Evolutionary conservation across 2,113 vertebrate species (phyloP), one percentile per base, ranked within the genome.

Genomic region (Zosterops borbonicus): DNA sequence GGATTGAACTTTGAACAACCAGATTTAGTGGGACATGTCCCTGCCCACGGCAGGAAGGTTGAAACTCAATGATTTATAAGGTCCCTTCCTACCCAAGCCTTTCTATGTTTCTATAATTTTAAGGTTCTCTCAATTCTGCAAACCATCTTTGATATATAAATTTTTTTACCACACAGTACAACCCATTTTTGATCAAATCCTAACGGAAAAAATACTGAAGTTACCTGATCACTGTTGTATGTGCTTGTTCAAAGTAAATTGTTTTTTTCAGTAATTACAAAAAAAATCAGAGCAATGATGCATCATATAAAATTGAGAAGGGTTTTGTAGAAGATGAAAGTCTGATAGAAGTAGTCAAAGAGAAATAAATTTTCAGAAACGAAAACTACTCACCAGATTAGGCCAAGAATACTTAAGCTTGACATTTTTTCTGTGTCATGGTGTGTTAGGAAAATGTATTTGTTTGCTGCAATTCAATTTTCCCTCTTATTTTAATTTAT

Each of bases 371-470:
- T 63, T 50, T 62, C 46, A 77, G 50, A 74, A 83, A n/a, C 22
- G 56, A 35, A 75, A 74, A 29, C 5, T 49, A n/a, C 35, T 89
- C 15, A 29, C 12, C 24, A 65, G 46, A 62, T 14, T 59, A 64
- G 87, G 24, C 11, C 17, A 60, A 74, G 28, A 42, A 69, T 27
- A 55, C 12, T 27, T 35, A 37, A 71, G 9, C 6, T 17, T 22
- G 18, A 39, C 29, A 53, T 65, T 29, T 60, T 69, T 24, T 35
- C 14, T 46, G 5, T 42, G 39, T 65, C 33, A 33, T 0, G 0
- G 13, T 60, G 29, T 64, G 23, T 68, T 80, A 86, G 33, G 27
- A 90, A 83, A 70, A 77, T 3, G 12, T 19, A 37, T 22, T 83
- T 68, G 5, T 64, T 91, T 77, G 5, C 27, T 83, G 35, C 0